These are phyloP conservation scores for Toxostoma redivivum DNA, from an alignment of 2,113 vertebrate species.

Conservation along the genomic window DNA sequence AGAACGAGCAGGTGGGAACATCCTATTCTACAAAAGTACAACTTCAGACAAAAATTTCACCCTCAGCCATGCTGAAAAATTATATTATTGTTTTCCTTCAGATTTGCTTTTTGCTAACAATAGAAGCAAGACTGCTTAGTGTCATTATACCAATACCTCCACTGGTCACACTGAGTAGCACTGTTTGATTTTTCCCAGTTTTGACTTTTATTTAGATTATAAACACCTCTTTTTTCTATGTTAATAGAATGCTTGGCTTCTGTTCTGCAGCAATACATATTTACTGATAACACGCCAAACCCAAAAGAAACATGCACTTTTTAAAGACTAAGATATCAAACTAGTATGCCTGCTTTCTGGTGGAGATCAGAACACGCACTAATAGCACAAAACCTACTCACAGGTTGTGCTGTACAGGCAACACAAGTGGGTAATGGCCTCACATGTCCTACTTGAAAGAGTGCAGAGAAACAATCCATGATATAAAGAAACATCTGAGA, in stretches of 20 bases:
- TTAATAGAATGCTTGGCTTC: not conserved
- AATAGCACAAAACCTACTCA: not conserved
- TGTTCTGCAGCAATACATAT: not conserved
- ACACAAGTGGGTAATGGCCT: not conserved
- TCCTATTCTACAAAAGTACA: not conserved
- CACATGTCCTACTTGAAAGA: not conserved
- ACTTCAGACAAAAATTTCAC: not conserved
- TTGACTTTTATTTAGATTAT: not conserved
- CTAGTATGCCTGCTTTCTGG: not conserved
- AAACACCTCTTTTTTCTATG: not conserved
- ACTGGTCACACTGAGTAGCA: not conserved
- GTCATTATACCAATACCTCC: not conserved
- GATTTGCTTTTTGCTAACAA: not conserved
- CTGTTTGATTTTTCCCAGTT: not conserved
- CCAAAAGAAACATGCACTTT: not conserved
- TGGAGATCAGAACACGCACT: not conserved
- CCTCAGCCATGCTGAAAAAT: not conserved
- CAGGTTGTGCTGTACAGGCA: not conserved
- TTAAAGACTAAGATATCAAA: not conserved
- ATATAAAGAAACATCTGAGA: not conserved
- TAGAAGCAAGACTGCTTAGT: not conserved
- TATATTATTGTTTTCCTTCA: not conserved
- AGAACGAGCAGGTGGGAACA: not conserved
- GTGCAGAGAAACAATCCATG: not conserved
- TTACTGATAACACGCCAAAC: not conserved